These are phyloP conservation scores for Neotoxoptera formosana DNA, from an alignment of 1,140 invertebrate genomes.

Conservation along the genomic window DNA sequence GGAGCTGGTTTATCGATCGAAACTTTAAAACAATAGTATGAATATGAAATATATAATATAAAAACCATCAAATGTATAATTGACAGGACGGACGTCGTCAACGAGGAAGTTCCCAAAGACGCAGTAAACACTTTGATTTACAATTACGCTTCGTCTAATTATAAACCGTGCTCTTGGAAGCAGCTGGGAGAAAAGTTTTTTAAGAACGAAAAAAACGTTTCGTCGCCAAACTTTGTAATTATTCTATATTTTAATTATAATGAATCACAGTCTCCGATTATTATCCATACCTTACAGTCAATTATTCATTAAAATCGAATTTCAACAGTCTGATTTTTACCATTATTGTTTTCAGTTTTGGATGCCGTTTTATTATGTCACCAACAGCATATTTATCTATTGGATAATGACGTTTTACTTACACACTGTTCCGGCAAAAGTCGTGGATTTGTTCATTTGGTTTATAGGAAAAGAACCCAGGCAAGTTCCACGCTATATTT, in stretches of 20 bases:
- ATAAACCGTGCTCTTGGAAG: constrained; percentile 74
- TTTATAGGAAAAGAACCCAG: constrained; percentile 19
- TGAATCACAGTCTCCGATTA: not conserved
- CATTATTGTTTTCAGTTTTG: constrained; percentile 35
- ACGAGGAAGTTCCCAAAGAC: constrained; percentile 60
- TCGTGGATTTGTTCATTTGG: constrained; percentile 25
- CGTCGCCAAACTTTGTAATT: constrained; percentile 19
- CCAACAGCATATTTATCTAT: not conserved
- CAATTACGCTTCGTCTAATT: constrained; percentile 74
- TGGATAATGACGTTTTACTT: not conserved
- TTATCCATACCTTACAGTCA: not conserved
- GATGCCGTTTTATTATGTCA: constrained; percentile 36
- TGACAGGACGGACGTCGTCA: constrained; percentile 6
- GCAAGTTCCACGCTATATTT: not conserved
- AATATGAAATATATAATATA: not conserved
- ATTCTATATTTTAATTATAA: not conserved
- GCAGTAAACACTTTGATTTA: constrained; percentile 68
- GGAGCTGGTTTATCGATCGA: not conserved
- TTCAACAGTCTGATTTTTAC: not conserved
- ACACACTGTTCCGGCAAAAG: constrained; percentile 29
- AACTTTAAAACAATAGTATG: not conserved
- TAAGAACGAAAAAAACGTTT: constrained; percentile 43
- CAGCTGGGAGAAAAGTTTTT: constrained; percentile 65
- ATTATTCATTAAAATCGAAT: not conserved
- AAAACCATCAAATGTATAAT: not conserved